Percentiles rank a stretch among this genome's conserved stretches.
Conservation (phyloP, 2,113 vertebrate genomes). For the Bagarius yarrelli region DNA sequence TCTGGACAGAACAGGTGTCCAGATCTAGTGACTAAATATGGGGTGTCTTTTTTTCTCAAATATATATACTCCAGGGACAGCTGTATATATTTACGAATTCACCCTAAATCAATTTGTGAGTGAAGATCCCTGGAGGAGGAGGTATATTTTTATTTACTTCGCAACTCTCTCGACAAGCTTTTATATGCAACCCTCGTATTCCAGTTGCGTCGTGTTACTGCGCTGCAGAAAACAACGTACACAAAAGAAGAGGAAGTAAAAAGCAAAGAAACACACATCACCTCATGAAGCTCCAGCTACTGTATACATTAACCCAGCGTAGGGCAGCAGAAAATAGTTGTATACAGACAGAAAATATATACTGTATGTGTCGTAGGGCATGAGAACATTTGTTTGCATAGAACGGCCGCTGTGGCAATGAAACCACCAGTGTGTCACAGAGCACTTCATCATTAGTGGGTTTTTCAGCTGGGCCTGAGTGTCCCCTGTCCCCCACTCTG, state of each 20-base stretch:
- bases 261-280: slow-evolving; percentile 10
- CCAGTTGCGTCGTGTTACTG: slow-evolving; percentile 28
- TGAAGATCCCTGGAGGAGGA: slow-evolving; percentile 25
- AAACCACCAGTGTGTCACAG: slow-evolving; percentile 61
- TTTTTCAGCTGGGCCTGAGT: slow-evolving; percentile 65
- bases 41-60: not conserved
- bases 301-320: slow-evolving; percentile 39
- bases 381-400: slow-evolving; percentile 55
- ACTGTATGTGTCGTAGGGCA: slow-evolving; percentile 44
- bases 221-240: slow-evolving; percentile 33
- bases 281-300: slow-evolving; percentile 15
- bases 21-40: not conserved
- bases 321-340: slow-evolving; percentile 43
- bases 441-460: slow-evolving; percentile 74
- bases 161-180: slow-evolving; percentile 13
- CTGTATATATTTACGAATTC: not conserved
- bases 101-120: not conserved
- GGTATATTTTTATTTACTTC: slow-evolving; percentile 26
- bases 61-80: not conserved
- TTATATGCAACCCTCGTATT: slow-evolving; percentile 41
- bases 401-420: slow-evolving; percentile 61
- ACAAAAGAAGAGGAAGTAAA: not conserved
- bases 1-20: slow-evolving; percentile 61
- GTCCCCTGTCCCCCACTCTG: slow-evolving; percentile 53
- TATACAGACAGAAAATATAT: slow-evolving; percentile 40